These are phyloP conservation scores for Chalcis sispes DNA, from an alignment of 2,888 invertebrate species.

Conservation along the genomic window DNA sequence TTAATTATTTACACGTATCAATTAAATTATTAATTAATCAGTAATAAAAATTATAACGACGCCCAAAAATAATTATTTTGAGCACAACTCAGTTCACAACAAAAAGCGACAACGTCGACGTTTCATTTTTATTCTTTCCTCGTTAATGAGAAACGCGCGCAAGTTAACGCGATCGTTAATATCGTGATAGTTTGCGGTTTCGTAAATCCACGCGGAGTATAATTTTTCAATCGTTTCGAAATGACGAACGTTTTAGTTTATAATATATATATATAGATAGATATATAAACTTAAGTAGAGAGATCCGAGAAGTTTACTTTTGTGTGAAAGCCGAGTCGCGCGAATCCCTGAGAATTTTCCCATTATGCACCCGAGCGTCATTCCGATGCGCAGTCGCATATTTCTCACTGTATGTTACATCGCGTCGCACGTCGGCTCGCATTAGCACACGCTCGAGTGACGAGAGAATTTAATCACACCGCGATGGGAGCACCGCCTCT, in stretches of 20 bases:
- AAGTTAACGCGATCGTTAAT: no score
- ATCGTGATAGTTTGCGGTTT: no score
- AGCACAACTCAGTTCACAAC: no score
- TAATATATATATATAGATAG: conserved; percentile 39
- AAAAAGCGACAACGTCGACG: no score
- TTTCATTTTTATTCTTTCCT: no score
- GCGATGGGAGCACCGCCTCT: no score
- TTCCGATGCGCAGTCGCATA: background rate
- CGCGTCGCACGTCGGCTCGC: background rate
- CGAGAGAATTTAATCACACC: background rate
- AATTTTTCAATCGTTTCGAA: conserved; percentile 21
- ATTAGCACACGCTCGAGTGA: conserved; percentile 4
- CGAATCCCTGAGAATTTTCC: conserved; percentile 47
- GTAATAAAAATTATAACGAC: no score
- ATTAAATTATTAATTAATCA: no score
- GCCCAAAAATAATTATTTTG: no score
- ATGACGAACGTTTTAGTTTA: conserved; percentile 1
- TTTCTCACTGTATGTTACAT: conserved; percentile 28
- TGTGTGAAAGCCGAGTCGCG: conserved; percentile 29
- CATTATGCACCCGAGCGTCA: conserved; percentile 31
- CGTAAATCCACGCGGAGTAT: conserved; percentile 23
- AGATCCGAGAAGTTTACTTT: conserved; percentile 18
- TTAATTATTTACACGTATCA: no score
- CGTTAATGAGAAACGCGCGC: no score
- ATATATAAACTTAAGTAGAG: no score